Base-by-base conservation (phyloP, 2,113 vertebrate species). In the Colossoma macropomum region DNA sequence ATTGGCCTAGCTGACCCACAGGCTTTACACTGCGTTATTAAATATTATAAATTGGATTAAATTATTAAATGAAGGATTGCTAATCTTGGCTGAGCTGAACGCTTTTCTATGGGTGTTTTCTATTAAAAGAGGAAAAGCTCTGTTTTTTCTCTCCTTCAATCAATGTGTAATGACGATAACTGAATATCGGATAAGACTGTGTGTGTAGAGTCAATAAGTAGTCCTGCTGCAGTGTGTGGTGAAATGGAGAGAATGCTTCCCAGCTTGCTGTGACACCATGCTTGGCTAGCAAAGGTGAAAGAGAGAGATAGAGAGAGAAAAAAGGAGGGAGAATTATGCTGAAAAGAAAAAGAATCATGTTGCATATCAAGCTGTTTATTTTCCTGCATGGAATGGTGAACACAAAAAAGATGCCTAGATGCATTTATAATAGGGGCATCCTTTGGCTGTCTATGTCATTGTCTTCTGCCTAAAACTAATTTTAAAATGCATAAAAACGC, bases 401-500 rank as follows among this genome's bases (percentile, higher is more conserved):
- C 90, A 93, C 90, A 94, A 94, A 92, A 86, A 94, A 95, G 92
- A 92, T 93, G 94, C 94, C 95, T 90, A 91, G 94, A 96, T 92
- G 95, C 93, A 92, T 92, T 94, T 92, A 89, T 93, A 94, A 94
- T 94, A 93, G 93, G 94, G 92, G 95, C 94, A 95, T 95, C 95
- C 92, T 94, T 95, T 92, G 94, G 93, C 93, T 89, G 88, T 92
- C 91, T 92, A 94, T 94, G 93, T 95, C 95, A 93, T 94, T 89
- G 92, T 95, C 94, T 91, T 92, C 90, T 94, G 94, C 95, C 95
- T 95, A 95, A 88, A 93, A 94, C 95, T 91, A 95, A 95, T 80
- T 93, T 94, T 95, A 94, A 96, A 95, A 94, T 92, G 92, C 89
- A 93, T 91, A 87, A 91, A 94, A 95, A 96, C 96, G 96, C 94